These are phyloP conservation scores for Sthenelais limicola DNA, from an alignment of 2,888 invertebrate species.

Conservation along the genomic window DNA sequence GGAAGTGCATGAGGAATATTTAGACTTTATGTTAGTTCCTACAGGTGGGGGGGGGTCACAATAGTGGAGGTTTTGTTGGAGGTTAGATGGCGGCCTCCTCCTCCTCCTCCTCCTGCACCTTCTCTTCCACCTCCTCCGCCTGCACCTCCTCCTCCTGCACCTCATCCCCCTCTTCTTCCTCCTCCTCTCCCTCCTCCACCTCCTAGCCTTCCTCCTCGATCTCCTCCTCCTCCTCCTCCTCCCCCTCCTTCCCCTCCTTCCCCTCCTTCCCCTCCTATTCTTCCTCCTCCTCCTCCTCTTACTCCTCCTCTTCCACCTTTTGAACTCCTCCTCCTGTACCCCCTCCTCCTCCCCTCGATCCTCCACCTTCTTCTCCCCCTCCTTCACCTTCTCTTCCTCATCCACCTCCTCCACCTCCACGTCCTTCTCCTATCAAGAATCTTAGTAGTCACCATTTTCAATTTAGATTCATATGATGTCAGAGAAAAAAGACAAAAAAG, in stretches of 20 bases:
- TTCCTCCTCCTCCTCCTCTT: neutral
- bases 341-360: neutral
- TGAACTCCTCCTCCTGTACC: neutral
- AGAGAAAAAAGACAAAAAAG: no score
- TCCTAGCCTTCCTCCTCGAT: neutral
- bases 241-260: neutral
- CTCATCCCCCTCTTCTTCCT: neutral
- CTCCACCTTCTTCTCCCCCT: no score
- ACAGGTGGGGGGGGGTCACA: no score
- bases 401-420: no score
- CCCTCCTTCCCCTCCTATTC: neutral
- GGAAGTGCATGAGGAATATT: no score
- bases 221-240: neutral
- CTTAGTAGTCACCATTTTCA: no score
- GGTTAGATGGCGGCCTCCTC: no score
- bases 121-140: neutral
- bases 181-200: neutral
- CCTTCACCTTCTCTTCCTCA: no score
- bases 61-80: no score
- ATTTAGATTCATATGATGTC: no score
- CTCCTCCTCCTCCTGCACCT: neutral
- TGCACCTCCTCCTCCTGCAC: neutral
- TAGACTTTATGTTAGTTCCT: no score
- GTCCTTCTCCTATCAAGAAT: no score
- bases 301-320: neutral